Evolutionary conservation across 2,888 invertebrate genomes (phyloP).

Genomic region (Caenorhabditis japonica): DNA sequence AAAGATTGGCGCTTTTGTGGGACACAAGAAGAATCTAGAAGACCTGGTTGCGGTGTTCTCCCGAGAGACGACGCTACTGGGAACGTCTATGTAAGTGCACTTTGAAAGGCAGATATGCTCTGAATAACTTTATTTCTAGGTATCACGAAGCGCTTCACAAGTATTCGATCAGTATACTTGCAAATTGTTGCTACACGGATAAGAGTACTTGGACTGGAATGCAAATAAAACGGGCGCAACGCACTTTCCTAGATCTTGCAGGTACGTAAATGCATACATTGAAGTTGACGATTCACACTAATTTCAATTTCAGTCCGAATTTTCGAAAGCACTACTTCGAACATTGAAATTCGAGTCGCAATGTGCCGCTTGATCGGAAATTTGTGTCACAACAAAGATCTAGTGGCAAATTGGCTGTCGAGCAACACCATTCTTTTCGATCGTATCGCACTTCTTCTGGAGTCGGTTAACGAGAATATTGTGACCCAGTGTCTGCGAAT

Average conservation of each 20-base stretch:
- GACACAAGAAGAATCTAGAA: slow-evolving; percentile 30
- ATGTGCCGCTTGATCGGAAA: slow-evolving; percentile 66
- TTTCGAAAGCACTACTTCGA: slow-evolving; percentile 55
- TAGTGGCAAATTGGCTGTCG: slow-evolving; percentile 59
- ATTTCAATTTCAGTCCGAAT: slow-evolving; percentile 56
- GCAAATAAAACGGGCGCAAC: slow-evolving; percentile 25
- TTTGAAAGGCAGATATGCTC: not conserved
- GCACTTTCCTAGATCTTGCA: slow-evolving; percentile 33
- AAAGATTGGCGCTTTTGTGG: slow-evolving; percentile 33
- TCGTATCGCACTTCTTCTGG: slow-evolving; percentile 51
- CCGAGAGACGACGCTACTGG: slow-evolving; percentile 36
- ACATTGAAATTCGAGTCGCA: slow-evolving; percentile 51
- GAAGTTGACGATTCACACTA: not conserved
- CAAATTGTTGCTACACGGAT: slow-evolving; percentile 40
- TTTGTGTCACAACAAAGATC: slow-evolving; percentile 67
- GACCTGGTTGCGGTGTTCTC: slow-evolving; percentile 34
- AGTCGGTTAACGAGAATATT: slow-evolving; percentile 36
- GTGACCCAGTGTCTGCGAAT: slow-evolving; percentile 57
- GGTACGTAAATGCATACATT: slow-evolving; percentile 7
- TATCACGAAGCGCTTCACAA: slow-evolving; percentile 41
- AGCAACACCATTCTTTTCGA: slow-evolving; percentile 58
- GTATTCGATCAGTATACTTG: slow-evolving; percentile 48
- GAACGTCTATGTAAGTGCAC: slow-evolving; percentile 32
- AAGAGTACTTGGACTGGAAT: slow-evolving; percentile 24
- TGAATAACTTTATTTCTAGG: slow-evolving; percentile 3